Conservation (phyloP, 2,888 invertebrate genomes). For the Glomeris marginata region DNA sequence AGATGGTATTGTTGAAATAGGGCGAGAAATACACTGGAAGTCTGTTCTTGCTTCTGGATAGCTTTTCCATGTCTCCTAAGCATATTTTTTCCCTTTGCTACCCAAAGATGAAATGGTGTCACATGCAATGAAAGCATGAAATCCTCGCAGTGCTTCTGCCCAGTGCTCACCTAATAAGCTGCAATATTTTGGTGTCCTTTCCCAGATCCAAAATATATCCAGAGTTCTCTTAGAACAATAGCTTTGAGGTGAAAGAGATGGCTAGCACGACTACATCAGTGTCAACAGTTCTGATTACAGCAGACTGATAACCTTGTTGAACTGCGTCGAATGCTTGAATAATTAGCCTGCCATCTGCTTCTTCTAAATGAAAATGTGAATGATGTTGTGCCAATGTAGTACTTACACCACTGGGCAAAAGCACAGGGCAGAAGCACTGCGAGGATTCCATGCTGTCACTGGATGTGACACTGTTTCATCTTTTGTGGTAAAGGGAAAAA, state of each 20-base stretch:
- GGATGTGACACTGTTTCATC: conserved; percentile 10
- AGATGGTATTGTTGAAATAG: too few species aligned
- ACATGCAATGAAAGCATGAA: conserved; percentile 15
- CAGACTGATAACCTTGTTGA: conserved; percentile 1
- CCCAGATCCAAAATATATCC: conserved; percentile 7
- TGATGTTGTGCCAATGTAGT: too few species aligned
- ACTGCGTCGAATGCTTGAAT: conserved; percentile 15
- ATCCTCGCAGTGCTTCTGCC: not conserved
- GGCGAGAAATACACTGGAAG: too few species aligned
- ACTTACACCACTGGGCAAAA: too few species aligned
- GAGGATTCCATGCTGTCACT: conserved; percentile 11
- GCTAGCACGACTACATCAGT: conserved; percentile 16
- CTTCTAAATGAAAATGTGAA: conserved; percentile 8
- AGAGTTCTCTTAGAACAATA: conserved; percentile 4
- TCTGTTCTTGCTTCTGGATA: too few species aligned
- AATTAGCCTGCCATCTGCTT: conserved; percentile 15
- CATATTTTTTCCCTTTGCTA: too few species aligned
- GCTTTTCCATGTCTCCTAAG: too few species aligned
- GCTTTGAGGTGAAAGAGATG: too few species aligned
- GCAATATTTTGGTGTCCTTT: not conserved
- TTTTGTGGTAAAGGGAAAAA: too few species aligned
- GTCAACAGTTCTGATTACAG: conserved; percentile 16
- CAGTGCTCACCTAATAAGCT: conserved; percentile 7
- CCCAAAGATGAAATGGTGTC: not conserved
- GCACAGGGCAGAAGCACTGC: not conserved